These are phyloP conservation scores for Stratiomys singularior DNA, from an alignment of 2,888 invertebrate species.

Conservation along the genomic window DNA sequence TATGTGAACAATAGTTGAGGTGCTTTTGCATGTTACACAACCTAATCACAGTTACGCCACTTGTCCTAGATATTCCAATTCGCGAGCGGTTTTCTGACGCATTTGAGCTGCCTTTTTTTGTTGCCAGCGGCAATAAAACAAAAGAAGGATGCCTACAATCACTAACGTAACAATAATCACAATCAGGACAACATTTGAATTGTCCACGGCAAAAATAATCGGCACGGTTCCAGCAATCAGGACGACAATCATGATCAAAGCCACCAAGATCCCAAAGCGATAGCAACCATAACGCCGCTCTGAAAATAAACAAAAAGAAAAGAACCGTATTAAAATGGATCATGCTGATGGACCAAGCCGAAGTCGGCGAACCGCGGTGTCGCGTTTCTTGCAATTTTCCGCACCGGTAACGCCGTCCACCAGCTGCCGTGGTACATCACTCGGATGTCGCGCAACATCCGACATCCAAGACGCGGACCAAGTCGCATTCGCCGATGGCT, in stretches of 20 bases:
- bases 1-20: background rate
- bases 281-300: conserved; percentile 52
- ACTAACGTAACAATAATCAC: conserved; percentile 50
- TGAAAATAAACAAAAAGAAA: conserved; percentile 45
- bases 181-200: conserved; percentile 50
- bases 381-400: conserved; percentile 17
- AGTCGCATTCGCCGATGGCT: background rate
- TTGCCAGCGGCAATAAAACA: conserved; percentile 51
- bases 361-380: conserved; percentile 6
- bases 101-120: conserved; percentile 46
- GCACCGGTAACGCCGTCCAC: conserved; percentile 10
- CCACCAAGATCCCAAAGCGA: conserved; percentile 50
- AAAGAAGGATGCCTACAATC: conserved; percentile 48
- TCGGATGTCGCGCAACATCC: background rate
- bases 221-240: conserved; percentile 51
- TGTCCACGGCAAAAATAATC: conserved; percentile 47
- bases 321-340: too few species aligned
- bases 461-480: background rate
- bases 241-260: conserved; percentile 50
- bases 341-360: too few species aligned
- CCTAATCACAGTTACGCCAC: background rate
- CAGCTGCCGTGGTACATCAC: conserved; percentile 13
- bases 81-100: conserved; percentile 47
- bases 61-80: conserved; percentile 49
- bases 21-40: background rate